A percentile compares a stretch with the other conserved stretches of the same genome.
Conservation (phyloP, 2,797 vertebrate species). For the Coranthus polyacanthus region DNA sequence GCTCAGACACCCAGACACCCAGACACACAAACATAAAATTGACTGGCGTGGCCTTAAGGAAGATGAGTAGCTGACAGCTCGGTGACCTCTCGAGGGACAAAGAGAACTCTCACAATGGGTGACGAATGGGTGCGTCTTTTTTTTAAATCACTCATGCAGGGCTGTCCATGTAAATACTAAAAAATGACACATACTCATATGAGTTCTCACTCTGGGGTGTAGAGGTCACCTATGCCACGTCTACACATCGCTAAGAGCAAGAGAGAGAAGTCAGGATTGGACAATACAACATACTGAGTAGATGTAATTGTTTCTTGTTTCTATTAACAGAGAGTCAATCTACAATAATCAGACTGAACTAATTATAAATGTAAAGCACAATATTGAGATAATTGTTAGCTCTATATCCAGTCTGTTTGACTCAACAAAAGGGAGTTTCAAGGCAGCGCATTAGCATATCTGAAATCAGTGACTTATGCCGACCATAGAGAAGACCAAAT, state of each 20-base stretch:
- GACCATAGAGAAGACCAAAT: constrained; percentile 3
- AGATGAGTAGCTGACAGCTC: constrained; percentile 75
- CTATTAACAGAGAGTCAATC: neutral
- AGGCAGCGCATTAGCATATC: neutral
- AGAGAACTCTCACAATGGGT: constrained; percentile 54
- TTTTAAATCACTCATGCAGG: constrained; percentile 33
- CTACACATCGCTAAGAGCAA: neutral
- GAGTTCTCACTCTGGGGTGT: constrained; percentile 16
- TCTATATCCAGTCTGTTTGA: no score
- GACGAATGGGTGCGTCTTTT: constrained; percentile 41
- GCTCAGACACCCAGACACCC: constrained; percentile 1
- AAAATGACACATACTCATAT: constrained; percentile 23
- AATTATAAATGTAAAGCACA: no score
- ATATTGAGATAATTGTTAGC: no score
- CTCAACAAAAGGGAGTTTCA: neutral
- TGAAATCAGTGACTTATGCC: neutral
- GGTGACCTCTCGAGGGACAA: constrained; percentile 73
- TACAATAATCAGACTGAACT: neutral
- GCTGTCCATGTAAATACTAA: constrained; percentile 16
- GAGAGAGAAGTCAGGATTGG: no score
- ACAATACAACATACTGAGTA: neutral
- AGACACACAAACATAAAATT: constrained; percentile 51
- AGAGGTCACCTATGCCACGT: constrained; percentile 19
- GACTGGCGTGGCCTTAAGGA: constrained; percentile 72
- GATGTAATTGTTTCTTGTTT: neutral